Evolutionary conservation across 2,113 vertebrate species (phyloP).

Genomic region (Hippocampus barbouri): DNA sequence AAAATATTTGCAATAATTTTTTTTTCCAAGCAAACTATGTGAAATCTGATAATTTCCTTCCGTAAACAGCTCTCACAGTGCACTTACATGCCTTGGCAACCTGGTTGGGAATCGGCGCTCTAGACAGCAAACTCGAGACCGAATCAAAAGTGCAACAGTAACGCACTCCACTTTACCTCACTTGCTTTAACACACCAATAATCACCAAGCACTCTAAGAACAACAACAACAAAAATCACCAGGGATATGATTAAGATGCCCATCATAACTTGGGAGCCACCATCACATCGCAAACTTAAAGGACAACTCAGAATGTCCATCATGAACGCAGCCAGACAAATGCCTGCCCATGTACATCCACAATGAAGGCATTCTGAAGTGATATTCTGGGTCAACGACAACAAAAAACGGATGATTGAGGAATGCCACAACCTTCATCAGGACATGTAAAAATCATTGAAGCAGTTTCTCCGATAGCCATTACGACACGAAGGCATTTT

Average conservation of each 20-base stretch:
- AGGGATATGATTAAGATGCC: background rate
- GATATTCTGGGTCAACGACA: background rate
- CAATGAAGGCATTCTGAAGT: background rate
- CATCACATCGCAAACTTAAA: background rate
- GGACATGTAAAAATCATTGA: conserved; percentile 2
- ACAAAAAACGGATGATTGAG: background rate
- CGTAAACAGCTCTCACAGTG: too few relatives aligned
- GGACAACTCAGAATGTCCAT: background rate
- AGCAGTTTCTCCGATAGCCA: conserved; percentile 13
- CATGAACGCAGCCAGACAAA: background rate
- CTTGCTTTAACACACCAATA: background rate
- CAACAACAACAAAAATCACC: background rate
- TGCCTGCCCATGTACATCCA: background rate
- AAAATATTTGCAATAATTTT: too few relatives aligned
- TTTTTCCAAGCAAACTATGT: background rate
- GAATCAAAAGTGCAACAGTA: background rate
- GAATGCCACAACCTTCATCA: background rate
- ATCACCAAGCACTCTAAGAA: background rate
- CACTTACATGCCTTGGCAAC: background rate
- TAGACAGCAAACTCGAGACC: background rate
- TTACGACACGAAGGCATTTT: background rate
- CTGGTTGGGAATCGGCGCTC: background rate
- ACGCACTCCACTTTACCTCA: background rate
- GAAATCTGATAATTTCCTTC: background rate
- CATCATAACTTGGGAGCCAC: background rate